Conservation (phyloP, 2,888 invertebrate genomes). For the Drosophila leonis region DNA sequence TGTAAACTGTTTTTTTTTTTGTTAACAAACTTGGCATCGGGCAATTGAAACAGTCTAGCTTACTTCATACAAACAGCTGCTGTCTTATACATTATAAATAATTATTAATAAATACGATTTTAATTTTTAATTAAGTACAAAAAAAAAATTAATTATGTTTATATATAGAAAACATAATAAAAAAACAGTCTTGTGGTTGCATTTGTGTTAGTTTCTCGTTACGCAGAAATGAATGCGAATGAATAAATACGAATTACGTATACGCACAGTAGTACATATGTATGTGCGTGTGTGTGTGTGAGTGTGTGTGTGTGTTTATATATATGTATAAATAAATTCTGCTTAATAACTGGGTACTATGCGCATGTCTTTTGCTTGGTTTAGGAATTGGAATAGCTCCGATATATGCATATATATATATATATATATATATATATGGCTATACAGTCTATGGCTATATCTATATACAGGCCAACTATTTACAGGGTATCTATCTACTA, state of each 20-base stretch:
- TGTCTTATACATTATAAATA: slow-evolving; percentile 30
- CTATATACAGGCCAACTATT: slow-evolving; percentile 67
- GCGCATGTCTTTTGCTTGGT: slow-evolving; percentile 74
- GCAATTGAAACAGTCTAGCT: slow-evolving; percentile 42
- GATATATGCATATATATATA: slow-evolving; percentile 29
- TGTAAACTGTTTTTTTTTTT: slow-evolving; percentile 1
- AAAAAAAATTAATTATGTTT: slow-evolving; percentile 33
- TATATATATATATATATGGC: slow-evolving; percentile 25
- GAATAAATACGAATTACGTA: slow-evolving; percentile 20
- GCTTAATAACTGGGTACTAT: slow-evolving; percentile 77
- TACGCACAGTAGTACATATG: slow-evolving; percentile 7
- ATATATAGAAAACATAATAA: slow-evolving; percentile 48
- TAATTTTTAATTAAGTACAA: slow-evolving; percentile 37
- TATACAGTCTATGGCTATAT: slow-evolving; percentile 64
- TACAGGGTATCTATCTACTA: slow-evolving; percentile 33
- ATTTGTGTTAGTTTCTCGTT: slow-evolving; percentile 82
- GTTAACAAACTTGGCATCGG: slow-evolving; percentile 38
- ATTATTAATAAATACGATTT: slow-evolving; percentile 44
- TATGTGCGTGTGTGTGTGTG: slow-evolving; percentile 6
- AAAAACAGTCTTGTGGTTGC: slow-evolving; percentile 85
- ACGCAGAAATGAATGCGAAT: slow-evolving; percentile 68
- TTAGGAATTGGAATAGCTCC: slow-evolving; percentile 53
- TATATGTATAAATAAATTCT: slow-evolving; percentile 66
- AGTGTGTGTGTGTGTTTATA: slow-evolving; percentile 9
- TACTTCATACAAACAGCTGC: slow-evolving; percentile 40